phyloP scores from a whole-genome alignment of 2,888 invertebrate species.

The Germaria angustata region DNA sequence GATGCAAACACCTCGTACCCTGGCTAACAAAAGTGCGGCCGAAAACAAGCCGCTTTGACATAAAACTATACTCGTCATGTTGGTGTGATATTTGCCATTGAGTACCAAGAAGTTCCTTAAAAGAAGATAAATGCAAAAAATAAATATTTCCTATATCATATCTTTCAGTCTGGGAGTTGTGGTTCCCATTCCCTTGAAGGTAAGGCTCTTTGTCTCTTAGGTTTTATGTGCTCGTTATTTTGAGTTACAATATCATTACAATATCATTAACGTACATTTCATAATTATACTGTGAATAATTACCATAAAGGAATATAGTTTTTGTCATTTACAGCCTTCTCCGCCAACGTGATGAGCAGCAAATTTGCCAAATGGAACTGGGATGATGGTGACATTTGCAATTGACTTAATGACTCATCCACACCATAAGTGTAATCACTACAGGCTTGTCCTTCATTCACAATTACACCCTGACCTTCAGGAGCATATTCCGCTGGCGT shows the following conservation, averaged over 20 bases:
- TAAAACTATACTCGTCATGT: slow-evolving; percentile 80
- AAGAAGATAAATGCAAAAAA: background rate
- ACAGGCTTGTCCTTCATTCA: slow-evolving; percentile 75
- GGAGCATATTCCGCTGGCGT: slow-evolving; percentile 57
- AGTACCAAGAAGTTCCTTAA: slow-evolving; percentile 79
- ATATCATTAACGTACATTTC: too few species aligned
- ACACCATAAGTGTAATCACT: slow-evolving; percentile 78
- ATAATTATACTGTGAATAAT: slow-evolving; percentile 40
- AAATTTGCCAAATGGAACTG: slow-evolving; percentile 80
- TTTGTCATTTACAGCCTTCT: slow-evolving; percentile 79
- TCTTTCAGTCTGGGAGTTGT: too few species aligned
- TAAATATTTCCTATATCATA: background rate
- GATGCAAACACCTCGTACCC: slow-evolving; percentile 78
- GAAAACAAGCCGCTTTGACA: slow-evolving; percentile 80
- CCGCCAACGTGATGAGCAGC: slow-evolving; percentile 78
- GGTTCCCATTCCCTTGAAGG: too few species aligned
- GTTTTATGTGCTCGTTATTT: background rate
- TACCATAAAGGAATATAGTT: slow-evolving; percentile 79
- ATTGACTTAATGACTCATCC: slow-evolving; percentile 76
- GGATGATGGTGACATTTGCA: slow-evolving; percentile 80
- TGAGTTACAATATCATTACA: background rate
- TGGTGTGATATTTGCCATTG: slow-evolving; percentile 79
- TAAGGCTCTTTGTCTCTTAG: too few species aligned
- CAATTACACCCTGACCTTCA: slow-evolving; percentile 56
- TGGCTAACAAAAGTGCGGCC: slow-evolving; percentile 78